Conservation (phyloP, 2,797 vertebrate genomes). For the Catostomus latipinnis region DNA sequence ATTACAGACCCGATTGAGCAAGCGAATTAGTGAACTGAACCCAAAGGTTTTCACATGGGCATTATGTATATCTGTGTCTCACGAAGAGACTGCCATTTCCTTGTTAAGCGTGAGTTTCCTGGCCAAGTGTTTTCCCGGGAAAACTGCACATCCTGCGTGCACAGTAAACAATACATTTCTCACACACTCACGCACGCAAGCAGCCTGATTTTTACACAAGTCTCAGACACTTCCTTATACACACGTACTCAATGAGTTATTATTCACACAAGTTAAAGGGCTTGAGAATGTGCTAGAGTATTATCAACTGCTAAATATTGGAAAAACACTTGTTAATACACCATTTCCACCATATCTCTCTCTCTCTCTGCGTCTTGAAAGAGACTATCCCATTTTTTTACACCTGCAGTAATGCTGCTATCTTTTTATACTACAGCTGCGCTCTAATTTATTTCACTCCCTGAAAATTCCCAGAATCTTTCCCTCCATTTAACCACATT, state of each 20-base stretch:
- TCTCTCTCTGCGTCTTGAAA: too few relatives aligned
- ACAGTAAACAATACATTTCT: constrained; percentile 82
- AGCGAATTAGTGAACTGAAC: constrained; percentile 38
- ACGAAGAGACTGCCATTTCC: constrained; percentile 51
- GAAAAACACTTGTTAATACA: neutral
- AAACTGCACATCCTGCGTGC: constrained; percentile 79
- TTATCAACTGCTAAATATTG: neutral
- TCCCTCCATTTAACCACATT: neutral
- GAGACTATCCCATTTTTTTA: neutral
- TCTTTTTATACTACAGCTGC: neutral
- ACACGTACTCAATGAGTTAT: constrained; percentile 6
- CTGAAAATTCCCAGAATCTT: constrained; percentile 4
- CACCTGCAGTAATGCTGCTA: constrained; percentile 6
- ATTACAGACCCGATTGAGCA: constrained; percentile 60
- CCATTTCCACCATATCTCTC: too few relatives aligned
- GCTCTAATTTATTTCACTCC: neutral
- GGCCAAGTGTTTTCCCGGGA: constrained; percentile 78
- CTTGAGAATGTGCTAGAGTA: constrained; percentile 11
- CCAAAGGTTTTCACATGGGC: constrained; percentile 65
- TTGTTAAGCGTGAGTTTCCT: constrained; percentile 73
- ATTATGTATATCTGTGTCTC: constrained; percentile 33
- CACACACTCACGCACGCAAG: constrained; percentile 74
- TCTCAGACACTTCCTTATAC: constrained; percentile 12
- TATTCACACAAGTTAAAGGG: constrained; percentile 11
- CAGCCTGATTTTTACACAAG: constrained; percentile 35